Evolutionary conservation across 2,113 vertebrate species (phyloP), one percentile per base, ranked within the genome.

Genomic region (Lonchura striata): DNA sequence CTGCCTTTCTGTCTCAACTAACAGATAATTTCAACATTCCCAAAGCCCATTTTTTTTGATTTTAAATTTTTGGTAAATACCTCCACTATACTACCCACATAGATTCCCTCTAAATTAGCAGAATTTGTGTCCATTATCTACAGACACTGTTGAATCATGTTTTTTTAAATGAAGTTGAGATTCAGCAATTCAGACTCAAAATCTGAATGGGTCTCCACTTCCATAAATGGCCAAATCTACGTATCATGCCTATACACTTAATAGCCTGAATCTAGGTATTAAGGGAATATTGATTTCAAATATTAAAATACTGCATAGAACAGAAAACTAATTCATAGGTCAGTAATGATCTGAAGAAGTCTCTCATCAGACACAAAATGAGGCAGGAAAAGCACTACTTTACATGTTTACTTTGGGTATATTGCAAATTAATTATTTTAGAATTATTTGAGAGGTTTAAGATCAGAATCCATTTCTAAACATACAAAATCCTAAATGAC

Each of bases 121-220:
- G 37, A 30, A n/a, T 70, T 72, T 87, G 4, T 81, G 41, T 74
- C 11, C 23, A 13, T 50, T 75, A 49, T 54, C n/a, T 77, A 57
- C 7, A 17, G 9, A 61, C 13, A 57, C 9, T 0, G 0, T 24
- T 31, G 31, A 72, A 78, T 19, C 8, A 11, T 11, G 11, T 2
- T 35, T 86, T 28, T 63, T n/a, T 9, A 7, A 33, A 59, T 54
- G 16, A 64, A 86, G 21, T 19, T 53, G 66, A 18, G 6, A 74
- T 82, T 90, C n/a, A 63, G 33, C 6, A 46, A 35, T 47, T 85
- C 27, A 39, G 20, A 71, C 54, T 90, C 33, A 71, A 63, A 78
- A 63, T 57, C 57, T 47, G 10, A 90, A 30, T 7, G 50, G 7
- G 0, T 75, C 15, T 71, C 46, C 9, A 33, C 24, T 85, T 84